Evolutionary conservation across 2,888 invertebrate genomes (phyloP).

Genomic region (Folsomia candida): DNA sequence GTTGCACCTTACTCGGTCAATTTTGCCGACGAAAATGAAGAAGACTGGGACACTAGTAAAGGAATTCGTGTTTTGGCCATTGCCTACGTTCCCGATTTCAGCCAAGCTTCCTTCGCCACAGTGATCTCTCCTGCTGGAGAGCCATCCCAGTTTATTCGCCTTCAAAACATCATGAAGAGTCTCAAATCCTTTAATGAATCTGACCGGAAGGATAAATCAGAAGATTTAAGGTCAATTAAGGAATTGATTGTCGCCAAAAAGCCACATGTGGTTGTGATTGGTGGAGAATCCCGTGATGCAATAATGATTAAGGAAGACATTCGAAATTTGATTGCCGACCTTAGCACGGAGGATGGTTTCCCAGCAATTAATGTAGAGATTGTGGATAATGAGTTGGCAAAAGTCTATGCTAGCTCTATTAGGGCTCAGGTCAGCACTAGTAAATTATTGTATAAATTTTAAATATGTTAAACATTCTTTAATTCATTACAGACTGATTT

Average conservation of each 20-base stretch:
- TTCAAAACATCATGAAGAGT: slow-evolving; percentile 80
- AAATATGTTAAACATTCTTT: too few species aligned
- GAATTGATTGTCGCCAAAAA: slow-evolving; percentile 86
- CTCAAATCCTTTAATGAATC: slow-evolving; percentile 69
- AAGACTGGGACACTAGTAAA: slow-evolving; percentile 82
- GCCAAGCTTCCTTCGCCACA: slow-evolving; percentile 83
- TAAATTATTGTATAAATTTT: neutral
- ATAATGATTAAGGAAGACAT: slow-evolving; percentile 76
- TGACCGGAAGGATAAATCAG: slow-evolving; percentile 66
- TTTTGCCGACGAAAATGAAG: slow-evolving; percentile 75
- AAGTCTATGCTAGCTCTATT: slow-evolving; percentile 87
- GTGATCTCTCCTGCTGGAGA: slow-evolving; percentile 86
- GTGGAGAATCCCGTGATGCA: slow-evolving; percentile 87
- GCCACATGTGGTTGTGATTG: slow-evolving; percentile 88
- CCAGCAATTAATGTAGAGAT: slow-evolving; percentile 85
- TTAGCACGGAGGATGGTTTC: slow-evolving; percentile 81
- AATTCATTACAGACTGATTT: slow-evolving; percentile 77
- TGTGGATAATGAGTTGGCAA: slow-evolving; percentile 88
- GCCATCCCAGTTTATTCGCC: slow-evolving; percentile 82
- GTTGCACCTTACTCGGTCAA: slow-evolving; percentile 70
- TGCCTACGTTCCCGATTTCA: slow-evolving; percentile 80
- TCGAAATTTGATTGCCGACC: slow-evolving; percentile 68
- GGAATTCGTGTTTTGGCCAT: slow-evolving; percentile 84
- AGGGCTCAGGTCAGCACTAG: slow-evolving; percentile 71
- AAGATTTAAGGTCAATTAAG: slow-evolving; percentile 67